Evolutionary conservation across 2,113 vertebrate genomes (phyloP), one percentile per base, ranked within the genome.

Genomic region (Paradisaea rubra): DNA sequence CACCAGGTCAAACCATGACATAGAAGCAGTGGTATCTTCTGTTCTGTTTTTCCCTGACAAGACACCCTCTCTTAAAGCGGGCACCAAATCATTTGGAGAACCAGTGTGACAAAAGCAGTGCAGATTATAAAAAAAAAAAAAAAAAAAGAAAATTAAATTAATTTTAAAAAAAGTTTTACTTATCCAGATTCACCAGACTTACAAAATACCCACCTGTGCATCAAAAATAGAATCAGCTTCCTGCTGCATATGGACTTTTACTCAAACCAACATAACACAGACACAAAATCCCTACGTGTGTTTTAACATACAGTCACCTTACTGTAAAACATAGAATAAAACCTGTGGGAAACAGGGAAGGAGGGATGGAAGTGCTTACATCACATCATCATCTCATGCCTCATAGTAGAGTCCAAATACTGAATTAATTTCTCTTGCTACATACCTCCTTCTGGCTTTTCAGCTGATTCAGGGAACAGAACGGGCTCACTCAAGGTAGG

Each of bases 251-350:
- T 9, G 11, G 52, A 56, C 8, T 84, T 91, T 11, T 30, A 86
- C 13, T 69, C n/a, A 80, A n/a, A 10, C n/a, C 66, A 80, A 31
- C 0, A 0, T 47, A 89, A 63, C 20, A 71, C 20, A 13, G 61
- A 56, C 23, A 83, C 9, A 81, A 57, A 20, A 30, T 2, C 2
- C 0, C 4, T 4, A 23, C 3, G 4, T 27, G 20, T 53, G 11
- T 50, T 33, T 57, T 25, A 31, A 3, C 33, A 19, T 15, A 44
- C 2, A 77, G 22, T 28, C 56, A 41, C 7, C 53, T 35, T 47
- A 27, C 35, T 80, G 61, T 25, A 81, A 89, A 78, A 64, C 23
- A 61, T 1, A 31, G 28, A 68, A 27, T n/a, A 81, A 90, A 53
- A 15, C 10, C 44, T 63, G 15, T 33, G 25, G 39, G 20, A 71